Percentiles rank a stretch among this genome's conserved stretches.
Evolutionary conservation across 2,113 vertebrate genomes (phyloP).

Genomic region (Catharus minimus): DNA sequence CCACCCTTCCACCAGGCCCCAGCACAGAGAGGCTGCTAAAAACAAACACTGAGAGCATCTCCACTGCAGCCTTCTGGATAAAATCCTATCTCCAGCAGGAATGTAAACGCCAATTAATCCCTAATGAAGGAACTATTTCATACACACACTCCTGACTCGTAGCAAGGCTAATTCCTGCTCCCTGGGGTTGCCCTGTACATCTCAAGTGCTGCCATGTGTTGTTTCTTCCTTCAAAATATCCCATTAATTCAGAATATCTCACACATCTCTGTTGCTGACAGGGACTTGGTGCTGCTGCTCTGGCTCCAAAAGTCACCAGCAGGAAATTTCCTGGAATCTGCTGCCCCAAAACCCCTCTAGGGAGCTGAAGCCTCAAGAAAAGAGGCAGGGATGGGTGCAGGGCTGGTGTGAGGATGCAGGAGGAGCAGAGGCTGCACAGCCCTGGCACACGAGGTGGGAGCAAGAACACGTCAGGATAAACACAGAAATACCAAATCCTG

Average conservation of each 20-base stretch:
- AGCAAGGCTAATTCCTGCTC: neutral
- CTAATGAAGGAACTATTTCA: neutral
- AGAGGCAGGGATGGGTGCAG: neutral
- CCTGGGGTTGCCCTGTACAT: neutral
- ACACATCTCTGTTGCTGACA: fast-evolving
- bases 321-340: neutral
- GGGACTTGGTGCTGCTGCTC: fast-evolving
- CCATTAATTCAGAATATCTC: neutral
- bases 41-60: neutral
- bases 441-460: neutral
- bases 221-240: neutral
- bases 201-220: neutral
- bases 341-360: neutral
- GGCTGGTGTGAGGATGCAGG: fast-evolving
- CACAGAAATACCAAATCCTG: constrained; percentile 54
- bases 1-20: neutral
- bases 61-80: neutral
- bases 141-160: neutral
- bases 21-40: neutral
- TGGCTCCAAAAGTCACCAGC: neutral
- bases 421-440: neutral
- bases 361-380: neutral
- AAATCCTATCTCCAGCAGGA: neutral
- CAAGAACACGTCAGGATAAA: constrained; percentile 2
- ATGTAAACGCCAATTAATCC: neutral